These are phyloP conservation scores for Phoeniculus purpureus DNA, from an alignment of 2,797 vertebrate genomes.

Conservation along the genomic window DNA sequence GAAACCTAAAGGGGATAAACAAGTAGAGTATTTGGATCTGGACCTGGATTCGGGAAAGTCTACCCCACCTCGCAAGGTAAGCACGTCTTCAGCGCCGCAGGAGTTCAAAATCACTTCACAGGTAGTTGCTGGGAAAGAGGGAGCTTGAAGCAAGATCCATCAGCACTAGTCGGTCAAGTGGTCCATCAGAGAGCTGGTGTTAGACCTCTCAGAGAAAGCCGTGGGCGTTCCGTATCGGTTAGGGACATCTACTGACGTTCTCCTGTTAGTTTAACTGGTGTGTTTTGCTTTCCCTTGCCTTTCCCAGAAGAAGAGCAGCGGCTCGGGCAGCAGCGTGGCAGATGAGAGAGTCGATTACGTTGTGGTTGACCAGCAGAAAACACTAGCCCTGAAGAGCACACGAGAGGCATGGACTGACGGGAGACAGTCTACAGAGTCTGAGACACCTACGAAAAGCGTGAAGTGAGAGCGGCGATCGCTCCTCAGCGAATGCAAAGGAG, in stretches of 20 bases:
- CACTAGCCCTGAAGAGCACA: conserved; percentile 94
- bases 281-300: background rate
- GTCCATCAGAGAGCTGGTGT: accelerated
- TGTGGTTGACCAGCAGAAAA: conserved; percentile 96
- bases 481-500: background rate
- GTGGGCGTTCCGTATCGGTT: background rate
- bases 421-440: conserved; percentile 93
- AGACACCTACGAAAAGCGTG: conserved; percentile 87
- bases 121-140: background rate
- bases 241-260: background rate
- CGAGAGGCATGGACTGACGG: conserved; percentile 97
- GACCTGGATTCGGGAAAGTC: conserved; percentile 95
- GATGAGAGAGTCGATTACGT: conserved; percentile 98
- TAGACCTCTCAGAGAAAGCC: background rate
- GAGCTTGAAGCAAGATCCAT: background rate
- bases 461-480: conserved; percentile 82
- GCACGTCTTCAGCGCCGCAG: background rate
- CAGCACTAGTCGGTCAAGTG: background rate
- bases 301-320: conserved; percentile 91
- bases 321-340: conserved; percentile 87
- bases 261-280: background rate
- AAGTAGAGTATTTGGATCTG: conserved; percentile 97
- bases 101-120: background rate
- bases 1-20: conserved; percentile 96
- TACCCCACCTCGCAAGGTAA: conserved; percentile 96